Evolutionary conservation across 1,140 invertebrate species (phyloP).

Genomic region (Acyrthosiphon pisum): DNA sequence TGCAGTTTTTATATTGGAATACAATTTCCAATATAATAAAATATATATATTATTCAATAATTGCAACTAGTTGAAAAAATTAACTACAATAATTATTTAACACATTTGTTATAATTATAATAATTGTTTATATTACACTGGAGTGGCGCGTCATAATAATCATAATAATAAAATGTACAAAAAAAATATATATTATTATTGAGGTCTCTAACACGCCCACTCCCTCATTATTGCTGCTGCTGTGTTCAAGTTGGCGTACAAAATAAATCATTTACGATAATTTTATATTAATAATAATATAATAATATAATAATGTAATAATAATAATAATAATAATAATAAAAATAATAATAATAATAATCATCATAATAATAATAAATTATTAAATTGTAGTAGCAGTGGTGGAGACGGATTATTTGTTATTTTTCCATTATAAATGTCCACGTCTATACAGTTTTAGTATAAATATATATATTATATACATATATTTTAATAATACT

Average conservation of each 20-base stretch:
- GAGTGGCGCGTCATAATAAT: neutral
- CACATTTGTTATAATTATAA: constrained; percentile 39
- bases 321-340: neutral
- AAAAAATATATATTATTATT: constrained; percentile 16
- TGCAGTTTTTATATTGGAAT: neutral
- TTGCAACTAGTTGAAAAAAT: neutral
- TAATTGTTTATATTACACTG: constrained; percentile 37
- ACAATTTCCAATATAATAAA: too few species aligned
- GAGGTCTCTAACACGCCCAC: neutral
- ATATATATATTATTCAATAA: too few species aligned
- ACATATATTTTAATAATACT: constrained; percentile 17
- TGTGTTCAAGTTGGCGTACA: constrained; percentile 30
- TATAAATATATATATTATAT: constrained; percentile 29
- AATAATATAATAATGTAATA: constrained; percentile 7
- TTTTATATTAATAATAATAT: constrained; percentile 21
- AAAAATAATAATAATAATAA: neutral
- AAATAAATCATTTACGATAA: constrained; percentile 29
- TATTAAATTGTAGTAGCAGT: neutral
- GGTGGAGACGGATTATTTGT: neutral
- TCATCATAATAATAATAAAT: neutral
- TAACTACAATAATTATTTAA: constrained; percentile 27
- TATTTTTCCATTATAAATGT: neutral
- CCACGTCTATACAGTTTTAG: neutral
- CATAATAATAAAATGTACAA: constrained; percentile 48
- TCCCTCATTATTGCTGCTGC: constrained; percentile 27